phyloP scores from a whole-genome alignment of 64 coral and sea anemone genomes.

The Actinia equina region DNA sequence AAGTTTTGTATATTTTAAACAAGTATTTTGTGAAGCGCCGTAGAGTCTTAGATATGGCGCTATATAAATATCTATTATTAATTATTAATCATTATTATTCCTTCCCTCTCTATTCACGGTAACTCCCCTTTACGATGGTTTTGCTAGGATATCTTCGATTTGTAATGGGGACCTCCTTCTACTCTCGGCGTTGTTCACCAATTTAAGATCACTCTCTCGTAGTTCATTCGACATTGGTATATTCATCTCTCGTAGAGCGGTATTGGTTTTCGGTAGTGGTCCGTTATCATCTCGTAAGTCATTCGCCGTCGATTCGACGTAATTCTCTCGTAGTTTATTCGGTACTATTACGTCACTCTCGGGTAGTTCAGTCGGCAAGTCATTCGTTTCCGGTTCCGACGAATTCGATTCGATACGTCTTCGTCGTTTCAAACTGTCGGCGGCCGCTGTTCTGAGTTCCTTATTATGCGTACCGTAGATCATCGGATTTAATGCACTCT shows the following conservation, averaged over 20 bases:
- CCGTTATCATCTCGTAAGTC: background rate
- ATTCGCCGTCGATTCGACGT: background rate
- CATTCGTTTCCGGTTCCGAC: background rate
- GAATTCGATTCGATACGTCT: background rate
- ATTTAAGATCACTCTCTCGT: background rate
- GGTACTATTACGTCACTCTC: background rate
- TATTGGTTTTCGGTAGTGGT: background rate
- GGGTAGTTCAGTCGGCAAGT: background rate
- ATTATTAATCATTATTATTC: too few relatives aligned
- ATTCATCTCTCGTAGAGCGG: background rate
- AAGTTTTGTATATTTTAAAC: too few relatives aligned
- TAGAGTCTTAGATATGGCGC: too few relatives aligned
- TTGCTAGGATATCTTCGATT: background rate
- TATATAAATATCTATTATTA: too few relatives aligned
- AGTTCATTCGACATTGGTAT: background rate
- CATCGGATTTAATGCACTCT: slow-evolving; percentile 65
- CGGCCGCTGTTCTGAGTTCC: slow-evolving; percentile 35
- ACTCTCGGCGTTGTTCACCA: background rate
- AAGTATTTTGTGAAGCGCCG: too few relatives aligned
- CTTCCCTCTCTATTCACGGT: background rate
- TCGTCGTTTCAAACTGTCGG: background rate
- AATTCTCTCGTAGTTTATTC: background rate
- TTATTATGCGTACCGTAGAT: slow-evolving; percentile 50
- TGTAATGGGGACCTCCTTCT: background rate
- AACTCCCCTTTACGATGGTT: background rate